A percentile compares a stretch with the other conserved stretches of the same genome.
phyloP scores from a whole-genome alignment of 23 tunicate genomes.

The Trididemnum clinides region DNA sequence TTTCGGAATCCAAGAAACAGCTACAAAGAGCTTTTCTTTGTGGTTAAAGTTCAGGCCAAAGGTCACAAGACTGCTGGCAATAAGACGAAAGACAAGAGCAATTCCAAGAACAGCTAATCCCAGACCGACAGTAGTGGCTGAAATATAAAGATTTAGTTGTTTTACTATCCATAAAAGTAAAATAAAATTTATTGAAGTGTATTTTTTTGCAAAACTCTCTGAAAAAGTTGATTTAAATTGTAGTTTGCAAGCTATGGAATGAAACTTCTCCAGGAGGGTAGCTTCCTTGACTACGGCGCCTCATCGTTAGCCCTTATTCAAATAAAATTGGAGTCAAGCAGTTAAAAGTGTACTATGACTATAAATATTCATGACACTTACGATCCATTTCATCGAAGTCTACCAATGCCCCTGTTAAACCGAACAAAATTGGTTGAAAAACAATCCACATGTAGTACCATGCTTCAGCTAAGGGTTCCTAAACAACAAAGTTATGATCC shows the following conservation, averaged over 20 bases:
- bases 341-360: neutral
- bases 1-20: slow-evolving; percentile 74
- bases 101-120: slow-evolving; percentile 56
- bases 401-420: slow-evolving; percentile 78
- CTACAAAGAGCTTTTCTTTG: slow-evolving; percentile 64
- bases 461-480: slow-evolving; percentile 62
- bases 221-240: no score
- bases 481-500: neutral
- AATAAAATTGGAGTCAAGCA: no score
- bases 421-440: slow-evolving; percentile 84
- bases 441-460: slow-evolving; percentile 83
- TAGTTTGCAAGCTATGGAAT: no score
- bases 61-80: slow-evolving; percentile 44
- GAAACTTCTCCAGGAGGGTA: no score
- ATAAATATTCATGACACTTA: slow-evolving; percentile 4
- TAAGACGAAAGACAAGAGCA: slow-evolving; percentile 44
- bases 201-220: no score
- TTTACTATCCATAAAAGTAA: no score
- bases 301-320: no score
- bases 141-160: neutral
- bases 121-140: slow-evolving; percentile 55
- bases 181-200: no score
- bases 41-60: slow-evolving; percentile 48
- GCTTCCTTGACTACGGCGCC: no score
- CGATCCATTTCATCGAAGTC: slow-evolving; percentile 67